These are phyloP conservation scores for Nomada ruficornis DNA, from an alignment of 2,888 invertebrate species.

Conservation along the genomic window DNA sequence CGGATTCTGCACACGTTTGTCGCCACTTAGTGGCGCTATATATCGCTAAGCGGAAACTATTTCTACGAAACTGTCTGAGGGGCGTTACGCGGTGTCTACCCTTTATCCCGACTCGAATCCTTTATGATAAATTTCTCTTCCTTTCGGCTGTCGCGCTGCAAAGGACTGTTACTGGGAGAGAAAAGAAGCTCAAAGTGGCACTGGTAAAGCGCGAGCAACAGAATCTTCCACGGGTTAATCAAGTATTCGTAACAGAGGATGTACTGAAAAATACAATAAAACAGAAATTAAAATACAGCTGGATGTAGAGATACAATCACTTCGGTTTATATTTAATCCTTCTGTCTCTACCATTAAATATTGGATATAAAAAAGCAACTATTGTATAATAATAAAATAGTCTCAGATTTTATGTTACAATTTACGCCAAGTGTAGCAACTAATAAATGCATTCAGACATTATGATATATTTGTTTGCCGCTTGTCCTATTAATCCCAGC, in stretches of 20 bases:
- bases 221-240: not conserved
- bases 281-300: no score
- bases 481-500: conserved; percentile 3
- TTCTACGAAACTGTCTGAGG: conserved; percentile 40
- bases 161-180: not conserved
- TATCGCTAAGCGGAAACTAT: conserved; percentile 43
- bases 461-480: no score
- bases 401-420: no score
- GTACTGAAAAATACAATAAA: conserved; percentile 9
- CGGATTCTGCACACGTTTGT: conserved; percentile 47
- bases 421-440: no score
- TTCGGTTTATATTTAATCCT: no score
- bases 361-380: no score
- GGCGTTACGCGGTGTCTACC: conserved; percentile 28
- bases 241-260: not conserved
- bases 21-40: conserved; percentile 25
- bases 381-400: no score
- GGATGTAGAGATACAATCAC: no score
- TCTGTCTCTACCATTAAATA: no score
- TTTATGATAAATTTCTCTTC: conserved; percentile 40
- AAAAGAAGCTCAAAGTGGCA: conserved; percentile 2
- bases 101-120: conserved; percentile 40
- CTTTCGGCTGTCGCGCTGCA: not conserved
- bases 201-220: not conserved
- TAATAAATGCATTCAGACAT: no score